Base-by-base conservation (phyloP, 1,140 invertebrate species). In the Drosophila athabasca region DNA sequence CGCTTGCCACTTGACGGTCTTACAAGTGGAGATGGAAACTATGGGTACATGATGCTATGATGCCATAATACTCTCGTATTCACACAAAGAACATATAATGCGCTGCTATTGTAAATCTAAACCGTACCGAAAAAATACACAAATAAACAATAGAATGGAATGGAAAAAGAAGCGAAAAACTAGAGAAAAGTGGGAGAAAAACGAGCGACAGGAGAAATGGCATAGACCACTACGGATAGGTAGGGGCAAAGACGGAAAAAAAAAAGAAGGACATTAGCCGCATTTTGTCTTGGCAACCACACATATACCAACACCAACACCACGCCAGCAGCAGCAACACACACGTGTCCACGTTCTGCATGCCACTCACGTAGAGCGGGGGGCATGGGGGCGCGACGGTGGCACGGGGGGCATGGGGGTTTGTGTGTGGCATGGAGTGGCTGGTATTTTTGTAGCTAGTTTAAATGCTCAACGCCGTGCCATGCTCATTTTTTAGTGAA, bases 401-500 rank as follows among this genome's bases (percentile, higher is more conserved):
- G 24, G 24, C 24, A 26, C 17, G 17, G n/a, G 43, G 35, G 50
- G 39, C 45, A 49, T 55, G 49, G 70, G 46, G 57, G 24, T 68
- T 73, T 74, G 41, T 44, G 31, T 64, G 66, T 65, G 31, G 35
- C 35, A 39, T 39, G 82, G 66, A 49, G 59, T 65, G 76, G 62
- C 82, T 85, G 83, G 69, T 85, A 79, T 82, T 88, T 58, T 88
- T 87, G 82, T 87, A 87, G 82, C 82, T 87, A 87, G 82, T 87
- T 87, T 87, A 87, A 87, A 87, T 87, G 82, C 82, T 87, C 83
- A 82, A 88, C 82, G 82, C 82, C 70, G 62, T 87, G 82, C 82
- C 83, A 88, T 78, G 82, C 82, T 88, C 82, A 88, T 87, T 87
- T 85, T 87, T 87, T 87, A 87, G 82, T 87, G 82, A 87, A 87